phyloP scores from a whole-genome alignment of 2,888 invertebrate species.

The Diachrysia chrysitis region DNA sequence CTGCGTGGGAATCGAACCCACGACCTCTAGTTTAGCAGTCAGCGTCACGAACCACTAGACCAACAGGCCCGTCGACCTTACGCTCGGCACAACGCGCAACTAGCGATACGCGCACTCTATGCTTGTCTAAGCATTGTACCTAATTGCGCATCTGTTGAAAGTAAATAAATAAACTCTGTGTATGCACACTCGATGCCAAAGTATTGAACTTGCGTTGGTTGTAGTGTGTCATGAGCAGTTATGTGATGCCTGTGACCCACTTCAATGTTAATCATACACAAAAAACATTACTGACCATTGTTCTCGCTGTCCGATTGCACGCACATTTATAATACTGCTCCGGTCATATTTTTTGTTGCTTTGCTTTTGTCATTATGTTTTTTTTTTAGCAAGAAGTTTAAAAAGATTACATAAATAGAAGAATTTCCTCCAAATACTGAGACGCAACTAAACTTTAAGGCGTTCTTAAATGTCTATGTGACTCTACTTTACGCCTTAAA shows the following conservation, averaged over 20 bases:
- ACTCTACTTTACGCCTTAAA: too few relatives aligned
- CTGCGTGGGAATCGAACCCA: too few relatives aligned
- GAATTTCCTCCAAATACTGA: background rate
- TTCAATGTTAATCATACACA: slow-evolving; percentile 71
- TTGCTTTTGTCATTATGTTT: slow-evolving; percentile 35
- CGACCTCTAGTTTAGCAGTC: too few relatives aligned
- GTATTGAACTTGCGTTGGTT: slow-evolving; percentile 74
- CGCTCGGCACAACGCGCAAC: too few relatives aligned
- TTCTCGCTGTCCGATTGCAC: slow-evolving; percentile 54
- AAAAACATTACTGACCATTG: slow-evolving; percentile 73
- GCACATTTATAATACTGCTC: slow-evolving; percentile 26
- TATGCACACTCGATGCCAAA: slow-evolving; percentile 64
- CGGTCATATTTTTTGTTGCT: slow-evolving; percentile 23
- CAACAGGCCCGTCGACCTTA: too few relatives aligned
- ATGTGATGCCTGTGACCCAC: slow-evolving; percentile 81
- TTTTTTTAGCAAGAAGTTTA: background rate
- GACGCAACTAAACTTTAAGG: too few relatives aligned
- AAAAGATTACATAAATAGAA: background rate
- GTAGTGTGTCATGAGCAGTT: slow-evolving; percentile 84
- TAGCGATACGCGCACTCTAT: too few relatives aligned
- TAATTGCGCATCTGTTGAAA: slow-evolving; percentile 35
- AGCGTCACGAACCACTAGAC: too few relatives aligned
- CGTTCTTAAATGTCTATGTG: too few relatives aligned
- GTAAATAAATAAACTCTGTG: slow-evolving; percentile 50
- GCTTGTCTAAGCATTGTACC: too few relatives aligned